A percentile compares a stretch with the other conserved stretches of the same genome.
phyloP scores from a whole-genome alignment of 1,140 invertebrate genomes.

The Berghia stephanieae region DNA sequence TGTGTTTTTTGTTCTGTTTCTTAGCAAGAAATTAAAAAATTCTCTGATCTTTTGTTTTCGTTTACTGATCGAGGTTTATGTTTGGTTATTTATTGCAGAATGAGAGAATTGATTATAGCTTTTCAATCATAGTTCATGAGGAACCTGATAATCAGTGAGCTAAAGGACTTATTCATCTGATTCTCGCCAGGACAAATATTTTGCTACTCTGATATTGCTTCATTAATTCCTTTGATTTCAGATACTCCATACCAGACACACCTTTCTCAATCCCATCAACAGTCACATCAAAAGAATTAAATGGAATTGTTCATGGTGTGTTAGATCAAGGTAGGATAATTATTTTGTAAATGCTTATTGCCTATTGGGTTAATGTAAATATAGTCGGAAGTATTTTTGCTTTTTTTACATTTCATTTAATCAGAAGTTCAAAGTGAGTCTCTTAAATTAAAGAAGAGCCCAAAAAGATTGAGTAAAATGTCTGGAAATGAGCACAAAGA shows the following conservation, averaged over 20 bases:
- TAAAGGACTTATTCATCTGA: neutral
- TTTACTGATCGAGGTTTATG: too few relatives aligned
- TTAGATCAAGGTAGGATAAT: constrained; percentile 68
- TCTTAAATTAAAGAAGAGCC: too few relatives aligned
- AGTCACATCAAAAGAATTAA: constrained; percentile 77
- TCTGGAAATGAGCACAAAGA: neutral
- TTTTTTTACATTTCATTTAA: too few relatives aligned
- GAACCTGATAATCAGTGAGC: neutral
- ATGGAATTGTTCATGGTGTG: constrained; percentile 82
- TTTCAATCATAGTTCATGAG: neutral
- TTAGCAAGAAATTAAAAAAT: too few relatives aligned
- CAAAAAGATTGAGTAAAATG: too few relatives aligned
- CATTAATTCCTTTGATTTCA: constrained; percentile 68
- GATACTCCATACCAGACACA: constrained; percentile 86
- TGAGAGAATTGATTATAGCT: neutral
- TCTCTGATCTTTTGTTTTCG: too few relatives aligned
- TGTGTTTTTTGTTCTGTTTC: too few relatives aligned
- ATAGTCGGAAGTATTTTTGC: too few relatives aligned
- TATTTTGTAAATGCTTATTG: neutral
- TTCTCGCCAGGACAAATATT: neutral
- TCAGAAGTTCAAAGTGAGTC: too few relatives aligned
- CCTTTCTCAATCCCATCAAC: constrained; percentile 82
- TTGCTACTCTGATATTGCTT: neutral
- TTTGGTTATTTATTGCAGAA: neutral
- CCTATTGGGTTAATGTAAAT: neutral